Base-by-base conservation (phyloP, 2,797 vertebrate genomes). In the Onychomys torridus region DNA sequence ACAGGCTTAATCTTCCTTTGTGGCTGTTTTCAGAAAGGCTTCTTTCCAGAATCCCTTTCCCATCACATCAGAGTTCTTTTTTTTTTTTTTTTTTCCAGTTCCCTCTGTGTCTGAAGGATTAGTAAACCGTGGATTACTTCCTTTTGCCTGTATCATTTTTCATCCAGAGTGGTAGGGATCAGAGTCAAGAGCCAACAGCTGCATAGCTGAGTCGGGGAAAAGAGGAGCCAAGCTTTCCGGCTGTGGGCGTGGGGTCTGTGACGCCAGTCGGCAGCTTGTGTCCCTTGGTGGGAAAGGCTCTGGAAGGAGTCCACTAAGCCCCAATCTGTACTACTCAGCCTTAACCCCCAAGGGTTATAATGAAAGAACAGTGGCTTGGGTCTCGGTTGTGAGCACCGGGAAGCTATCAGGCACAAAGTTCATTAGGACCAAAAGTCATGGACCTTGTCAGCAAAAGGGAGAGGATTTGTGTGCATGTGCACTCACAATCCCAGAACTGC, bases 361-460 rank as follows among this genome's bases (percentile, higher is more conserved):
- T 5, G 0, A 40, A 46, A 12, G 23, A 59, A 25, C 19, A 17
- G 55, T 1, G 23, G 10, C 16, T 32, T 29, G 21, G 10, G 46
- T 4, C 83, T n/a, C 17, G 6, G 1, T 21, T 69, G 0, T 76
- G 43, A 59, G 13, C 6, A 9, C 32, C 2, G 2, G 29, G 40
- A 21, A 23, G 37, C 40, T 46, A 29, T 34, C 12, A 37, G 29
- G 14, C 17, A 5, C 1, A 19, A 8, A 46, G 21, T 43, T 49
- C 52, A 27, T 81, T 73, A 63, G 59, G 67, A 89, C 40, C 59
- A 61, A 52, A 89, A 59, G 52, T 23, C 4, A 19, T 14, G 6
- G 59, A 29, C 59, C 11, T 37, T 52, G 23, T n/a, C 49, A n/a
- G 61, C 32, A 34, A 63, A 25, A 25, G 23, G 43, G 14, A 71